Base-by-base conservation (phyloP, 2,888 invertebrate genomes). In the Caenorhabditis sp. region DNA sequence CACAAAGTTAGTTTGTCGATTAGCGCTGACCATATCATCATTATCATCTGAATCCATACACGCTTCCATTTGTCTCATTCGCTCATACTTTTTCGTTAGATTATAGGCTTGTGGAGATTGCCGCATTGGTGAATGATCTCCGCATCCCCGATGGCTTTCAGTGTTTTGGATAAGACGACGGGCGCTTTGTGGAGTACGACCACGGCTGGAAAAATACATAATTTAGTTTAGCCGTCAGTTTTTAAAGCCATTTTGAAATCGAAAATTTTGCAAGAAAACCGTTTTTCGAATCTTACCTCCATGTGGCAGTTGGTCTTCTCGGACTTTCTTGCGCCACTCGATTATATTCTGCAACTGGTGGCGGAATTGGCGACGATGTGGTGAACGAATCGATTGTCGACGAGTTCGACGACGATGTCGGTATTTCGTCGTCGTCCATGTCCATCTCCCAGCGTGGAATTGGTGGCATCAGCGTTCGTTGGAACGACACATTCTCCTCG, bases 401-500 rank as follows among this genome's bases (percentile, higher is more conserved):
- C 3, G 69, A 74, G 26, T 63, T 64, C 1, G 65, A 65, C 1
- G 69, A 74, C 2, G 69, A 70, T n/a, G 74, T 64, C 50, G 74
- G 31, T 7, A 58, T 43, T 17, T 62, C 66, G 14, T 68, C 68
- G 31, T 68, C 67, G 2, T 26, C 27, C 17, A 2, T 26, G 26
- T 56, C 56, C 56, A 26, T 56, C 14, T 26, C 14, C 26, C 5
- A 56, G 1, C 25, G 17, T 17, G 56, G 56, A 21, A 56, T 25
- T 10, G 10, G 26, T 17, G 56, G 56, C 14, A 25, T 23, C 7
- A 56, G 26, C 20, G 4, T 8, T 20, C 57, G 26, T 58, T 31
- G 31, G 1, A 36, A n/a, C 26, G 65, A 43, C 1, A 60, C 26
- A 27, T 63, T 65, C 43, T 73, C 73, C 5, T 73, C 74, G 43